Evolutionary conservation across 2,888 invertebrate genomes (phyloP), one percentile per base, ranked within the genome.

Genomic region (Catocala fraxini): DNA sequence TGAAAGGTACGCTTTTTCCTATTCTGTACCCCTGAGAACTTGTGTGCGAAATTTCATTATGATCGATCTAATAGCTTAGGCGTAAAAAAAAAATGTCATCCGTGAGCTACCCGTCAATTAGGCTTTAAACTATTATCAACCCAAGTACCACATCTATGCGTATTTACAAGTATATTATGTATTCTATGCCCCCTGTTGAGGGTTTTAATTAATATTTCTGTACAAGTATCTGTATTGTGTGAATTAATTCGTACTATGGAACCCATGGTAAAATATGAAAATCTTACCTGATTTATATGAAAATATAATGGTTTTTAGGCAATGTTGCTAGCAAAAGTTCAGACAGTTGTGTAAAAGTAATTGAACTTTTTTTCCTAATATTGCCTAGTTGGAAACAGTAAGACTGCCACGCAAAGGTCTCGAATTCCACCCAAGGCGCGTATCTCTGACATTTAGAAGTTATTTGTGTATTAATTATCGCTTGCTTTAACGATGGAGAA

Each of bases 151-250:
- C 35, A 51, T 39, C 6, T 51, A n/a, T 12, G n/a, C 9, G 51
- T 51, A 5, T 51, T 39, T 51, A 34, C 7, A 6, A 35, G n/a
- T 35, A 25, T 25, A 51, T 12, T 51, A 12, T 39, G 35, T 51
- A 7, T 0, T 70, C 65, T 69, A 52, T 67, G 75, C 58, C 55
- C 56, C 68, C 69, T 51, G 35, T 61, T 4, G 70, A 56, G 64
- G 60, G 67, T 66, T 77, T 84, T 84, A 86, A 85, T 85, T 84
- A 86, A 84, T 84, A 85, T 85, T 86, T 85, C 83, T 79, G 70
- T 76, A 70, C 67, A 47, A 71, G 76, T 80, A 77, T 78, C 78
- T 74, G 73, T 70, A 78, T 74, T 70, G 45, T 55, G 53, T 67
- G 68, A 82, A 85, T 83, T 77, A 81, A 84, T 82, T 75, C 72